phyloP scores from a whole-genome alignment of 2,888 invertebrate species.

The Lobophora halterata region DNA sequence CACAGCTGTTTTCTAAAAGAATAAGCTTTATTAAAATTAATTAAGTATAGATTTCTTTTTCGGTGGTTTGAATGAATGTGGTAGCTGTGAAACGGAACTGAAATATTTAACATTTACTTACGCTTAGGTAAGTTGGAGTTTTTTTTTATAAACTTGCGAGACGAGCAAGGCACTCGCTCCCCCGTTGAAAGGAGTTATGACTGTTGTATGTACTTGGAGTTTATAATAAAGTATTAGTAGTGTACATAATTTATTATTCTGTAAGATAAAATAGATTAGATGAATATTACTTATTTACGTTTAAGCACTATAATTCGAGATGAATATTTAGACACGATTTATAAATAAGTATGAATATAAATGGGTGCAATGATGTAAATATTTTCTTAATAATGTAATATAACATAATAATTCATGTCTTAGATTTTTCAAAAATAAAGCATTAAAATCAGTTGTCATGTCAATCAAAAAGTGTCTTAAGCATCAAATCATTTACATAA shows the following conservation, averaged over 20 bases:
- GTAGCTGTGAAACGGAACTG: conserved; percentile 16
- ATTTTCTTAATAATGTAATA: conserved; percentile 17
- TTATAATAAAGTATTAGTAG: conserved; percentile 31
- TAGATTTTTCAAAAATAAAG: too few species aligned
- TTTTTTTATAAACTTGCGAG: too few species aligned
- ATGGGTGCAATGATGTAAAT: conserved; percentile 37
- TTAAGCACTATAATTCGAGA: neutral
- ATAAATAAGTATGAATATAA: conserved; percentile 13
- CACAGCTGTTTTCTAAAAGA: neutral
- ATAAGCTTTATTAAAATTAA: too few species aligned
- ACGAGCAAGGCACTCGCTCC: too few species aligned
- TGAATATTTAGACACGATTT: conserved; percentile 3
- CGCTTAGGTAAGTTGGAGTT: too few species aligned
- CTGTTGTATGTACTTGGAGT: conserved; percentile 5
- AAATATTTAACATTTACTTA: conserved; percentile 8
- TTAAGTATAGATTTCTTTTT: too few species aligned
- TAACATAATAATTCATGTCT: too few species aligned
- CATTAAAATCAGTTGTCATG: too few species aligned
- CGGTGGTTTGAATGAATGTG: too few species aligned
- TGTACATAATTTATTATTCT: conserved; percentile 27
- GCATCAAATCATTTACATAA: too few species aligned
- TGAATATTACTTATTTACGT: conserved; percentile 6
- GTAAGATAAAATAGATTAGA: conserved; percentile 29
- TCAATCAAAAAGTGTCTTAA: too few species aligned
- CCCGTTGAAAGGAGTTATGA: too few species aligned